These are phyloP conservation scores for Daboia siamensis DNA, from an alignment of 2,113 vertebrate genomes.

Conservation along the genomic window DNA sequence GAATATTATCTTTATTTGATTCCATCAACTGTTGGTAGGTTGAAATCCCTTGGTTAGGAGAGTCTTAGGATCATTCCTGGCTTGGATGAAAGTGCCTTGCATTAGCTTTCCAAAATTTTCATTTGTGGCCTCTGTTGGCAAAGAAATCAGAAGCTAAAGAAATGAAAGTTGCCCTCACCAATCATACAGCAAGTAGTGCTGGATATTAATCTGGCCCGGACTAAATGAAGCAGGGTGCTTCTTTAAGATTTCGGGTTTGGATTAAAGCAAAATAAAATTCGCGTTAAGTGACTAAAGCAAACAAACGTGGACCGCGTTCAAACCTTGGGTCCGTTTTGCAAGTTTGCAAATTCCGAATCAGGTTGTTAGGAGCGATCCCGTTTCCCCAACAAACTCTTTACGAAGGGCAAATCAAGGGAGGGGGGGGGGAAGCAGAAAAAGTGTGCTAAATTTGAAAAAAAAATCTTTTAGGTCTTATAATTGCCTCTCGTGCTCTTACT, in stretches of 20 bases:
- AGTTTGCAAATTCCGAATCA: not conserved
- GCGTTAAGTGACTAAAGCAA: not conserved
- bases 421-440: too few species aligned
- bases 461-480: not conserved
- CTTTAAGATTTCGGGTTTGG: not conserved
- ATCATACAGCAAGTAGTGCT: not conserved
- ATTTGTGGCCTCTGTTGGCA: too few species aligned
- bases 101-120: not conserved
- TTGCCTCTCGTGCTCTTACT: not conserved
- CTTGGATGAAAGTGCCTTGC: not conserved
- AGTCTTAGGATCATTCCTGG: not conserved
- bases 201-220: not conserved
- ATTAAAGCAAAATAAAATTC: not conserved
- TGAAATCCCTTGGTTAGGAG: slow-evolving; percentile 32
- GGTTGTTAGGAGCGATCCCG: not conserved
- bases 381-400: not conserved
- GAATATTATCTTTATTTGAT: not conserved
- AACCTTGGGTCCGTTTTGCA: not conserved
- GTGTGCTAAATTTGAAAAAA: not conserved
- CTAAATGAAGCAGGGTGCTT: not conserved
- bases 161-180: not conserved
- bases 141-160: not conserved
- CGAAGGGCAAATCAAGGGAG: not conserved
- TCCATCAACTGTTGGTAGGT: slow-evolving; percentile 6
- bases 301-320: not conserved